A percentile compares a stretch with the other conserved stretches of the same genome.
Evolutionary conservation across 1,140 invertebrate species (phyloP).

Genomic region (Aphelenchoides avenae): DNA sequence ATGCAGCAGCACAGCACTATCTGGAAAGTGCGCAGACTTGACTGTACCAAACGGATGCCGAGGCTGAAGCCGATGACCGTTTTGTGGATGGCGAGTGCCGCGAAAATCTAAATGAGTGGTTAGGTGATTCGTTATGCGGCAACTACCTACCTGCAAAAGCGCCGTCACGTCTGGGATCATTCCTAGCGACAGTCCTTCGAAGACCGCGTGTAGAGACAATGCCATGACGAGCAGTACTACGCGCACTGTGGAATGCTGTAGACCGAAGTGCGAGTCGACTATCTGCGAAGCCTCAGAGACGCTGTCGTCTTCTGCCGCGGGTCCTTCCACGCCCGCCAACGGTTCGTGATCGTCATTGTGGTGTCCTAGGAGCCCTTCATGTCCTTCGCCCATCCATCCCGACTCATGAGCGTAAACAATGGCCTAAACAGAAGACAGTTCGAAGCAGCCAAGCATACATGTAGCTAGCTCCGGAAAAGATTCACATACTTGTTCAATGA

Average conservation of each 20-base stretch:
- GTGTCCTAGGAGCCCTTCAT: slow-evolving; percentile 19
- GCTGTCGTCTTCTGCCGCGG: not conserved
- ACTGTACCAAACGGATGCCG: slow-evolving; percentile 68
- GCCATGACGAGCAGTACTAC: slow-evolving; percentile 50
- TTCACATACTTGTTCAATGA: slow-evolving; percentile 48
- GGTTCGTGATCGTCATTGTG: not conserved
- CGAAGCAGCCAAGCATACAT: slow-evolving; percentile 15
- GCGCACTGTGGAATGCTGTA: slow-evolving; percentile 41
- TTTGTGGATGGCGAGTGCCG: slow-evolving; percentile 67
- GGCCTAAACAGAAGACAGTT: slow-evolving; percentile 30
- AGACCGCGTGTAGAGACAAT: slow-evolving; percentile 52
- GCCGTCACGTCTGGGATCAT: slow-evolving; percentile 48
- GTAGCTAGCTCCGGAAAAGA: not conserved
- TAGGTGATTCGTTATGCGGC: not conserved
- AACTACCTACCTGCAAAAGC: slow-evolving; percentile 43
- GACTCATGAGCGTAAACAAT: slow-evolving; percentile 44
- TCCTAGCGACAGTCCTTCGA: slow-evolving; percentile 56
- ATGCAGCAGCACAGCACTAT: slow-evolving; percentile 66
- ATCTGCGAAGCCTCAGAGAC: slow-evolving; percentile 12
- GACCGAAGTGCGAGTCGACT: slow-evolving; percentile 27
- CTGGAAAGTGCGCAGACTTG: slow-evolving; percentile 65
- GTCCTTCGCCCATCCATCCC: slow-evolving; percentile 32
- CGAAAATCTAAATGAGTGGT: slow-evolving; percentile 60
- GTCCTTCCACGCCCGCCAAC: not conserved
- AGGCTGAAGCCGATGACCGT: slow-evolving; percentile 67